Evolutionary conservation across 2,888 invertebrate genomes (phyloP), one percentile per base, ranked within the genome.

Genomic region (Drosophila birchii): DNA sequence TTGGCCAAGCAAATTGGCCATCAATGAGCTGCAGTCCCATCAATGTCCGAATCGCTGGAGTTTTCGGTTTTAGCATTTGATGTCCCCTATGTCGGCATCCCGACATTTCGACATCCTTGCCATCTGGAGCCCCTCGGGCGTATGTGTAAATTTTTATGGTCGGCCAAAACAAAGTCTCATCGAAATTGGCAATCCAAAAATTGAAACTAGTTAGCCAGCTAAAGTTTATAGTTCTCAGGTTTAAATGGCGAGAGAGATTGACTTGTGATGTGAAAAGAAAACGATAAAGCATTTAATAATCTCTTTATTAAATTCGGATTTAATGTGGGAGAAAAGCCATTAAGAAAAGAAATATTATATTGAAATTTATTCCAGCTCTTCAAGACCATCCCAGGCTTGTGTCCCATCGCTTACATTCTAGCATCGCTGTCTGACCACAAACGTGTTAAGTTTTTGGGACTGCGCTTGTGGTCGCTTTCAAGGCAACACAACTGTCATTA

Each of bases 1-100:
- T 88, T 84, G 84, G 62, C 66, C 68, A 44, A 58, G 78, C 70
- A 86, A 86, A 86, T 88, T 86, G 88, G 72, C 78, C 75, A 80
- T 86, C 83, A 80, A 70, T 86, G 83, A 82, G 78, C 72, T 80
- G 66, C 73, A 67, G 38, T 57, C 57, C 34, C 62, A 73, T 54
- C 73, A 56, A 39, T 53, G 55, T 44, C 29, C 39, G 41, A 47
- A 58, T 53, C 51, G 44, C 66, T 43, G 23, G 54, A 38, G 43
- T 56, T 64, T 68, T 75, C 67, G 41, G 66, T 75, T 71, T 74
- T 74, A 58, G 53, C 67, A 54, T 67, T 68, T 64, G 66, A 64
- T 49, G 49, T 45, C 39, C 47, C 45, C 29, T 16, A 34, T 41
- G 58, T 39, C 23, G 32, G 32, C 16, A 39, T 49, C 26, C 41